phyloP scores from a whole-genome alignment of 2,113 vertebrate species.

The Myotis brandtii region DNA sequence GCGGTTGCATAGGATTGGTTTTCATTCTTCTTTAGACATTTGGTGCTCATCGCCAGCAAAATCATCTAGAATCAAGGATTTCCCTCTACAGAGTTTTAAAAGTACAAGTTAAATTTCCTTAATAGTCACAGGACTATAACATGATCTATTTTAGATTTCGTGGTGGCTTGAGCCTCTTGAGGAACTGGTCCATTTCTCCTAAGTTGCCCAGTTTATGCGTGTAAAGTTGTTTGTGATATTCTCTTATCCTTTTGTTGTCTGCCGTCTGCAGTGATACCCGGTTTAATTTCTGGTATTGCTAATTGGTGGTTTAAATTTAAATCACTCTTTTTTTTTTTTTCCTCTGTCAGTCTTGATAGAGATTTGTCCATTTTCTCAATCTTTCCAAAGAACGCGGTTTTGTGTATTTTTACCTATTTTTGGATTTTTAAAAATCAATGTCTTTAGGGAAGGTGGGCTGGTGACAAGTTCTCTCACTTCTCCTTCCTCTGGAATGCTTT shows the following conservation, averaged over 20 bases:
- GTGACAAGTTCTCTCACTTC: neutral
- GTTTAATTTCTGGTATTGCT: neutral
- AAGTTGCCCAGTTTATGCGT: neutral
- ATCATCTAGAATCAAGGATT: neutral
- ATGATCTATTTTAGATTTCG: neutral
- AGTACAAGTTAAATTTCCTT: neutral
- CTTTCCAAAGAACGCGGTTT: neutral
- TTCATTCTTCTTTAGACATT: neutral
- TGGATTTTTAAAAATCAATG: neutral
- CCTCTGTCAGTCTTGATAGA: neutral
- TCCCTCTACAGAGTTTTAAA: neutral
- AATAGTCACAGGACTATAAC: neutral
- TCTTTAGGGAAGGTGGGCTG: neutral
- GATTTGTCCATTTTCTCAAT: neutral
- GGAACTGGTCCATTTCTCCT: neutral
- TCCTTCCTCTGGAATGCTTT: neutral
- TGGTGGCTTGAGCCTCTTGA: neutral
- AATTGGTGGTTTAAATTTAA: neutral
- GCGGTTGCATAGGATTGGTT: neutral
- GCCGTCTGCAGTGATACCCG: neutral
- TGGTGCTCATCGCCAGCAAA: neutral
- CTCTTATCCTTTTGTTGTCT: neutral
- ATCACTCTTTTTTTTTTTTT: neutral
- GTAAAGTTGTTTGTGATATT: neutral
- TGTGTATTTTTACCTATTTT: neutral